These are phyloP conservation scores for Ardeotis arabs DNA, from an alignment of 2,113 vertebrate species.

Conservation along the genomic window DNA sequence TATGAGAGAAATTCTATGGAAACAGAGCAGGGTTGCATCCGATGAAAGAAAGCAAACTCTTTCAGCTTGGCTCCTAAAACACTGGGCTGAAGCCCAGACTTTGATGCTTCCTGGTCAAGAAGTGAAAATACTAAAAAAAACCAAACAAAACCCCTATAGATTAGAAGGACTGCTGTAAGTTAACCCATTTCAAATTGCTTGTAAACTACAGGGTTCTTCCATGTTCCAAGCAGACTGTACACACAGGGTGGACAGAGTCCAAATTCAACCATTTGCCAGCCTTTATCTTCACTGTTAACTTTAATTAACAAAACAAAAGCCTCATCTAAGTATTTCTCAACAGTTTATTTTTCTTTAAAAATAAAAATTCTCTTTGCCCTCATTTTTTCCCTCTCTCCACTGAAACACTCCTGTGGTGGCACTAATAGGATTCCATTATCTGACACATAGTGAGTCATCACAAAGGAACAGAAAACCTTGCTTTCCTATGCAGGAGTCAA, in stretches of 20 bases:
- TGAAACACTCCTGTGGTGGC: neutral
- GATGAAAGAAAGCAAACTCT: neutral
- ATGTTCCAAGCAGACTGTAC: neutral
- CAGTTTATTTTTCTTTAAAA: neutral
- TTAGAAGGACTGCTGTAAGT: neutral
- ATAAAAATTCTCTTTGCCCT: neutral
- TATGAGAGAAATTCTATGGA: neutral
- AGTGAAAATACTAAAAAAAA: constrained; percentile 6
- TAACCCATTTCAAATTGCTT: neutral
- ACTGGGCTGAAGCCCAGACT: neutral
- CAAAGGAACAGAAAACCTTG: constrained; percentile 40
- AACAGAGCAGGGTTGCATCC: neutral
- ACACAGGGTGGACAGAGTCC: neutral
- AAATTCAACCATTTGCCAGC: neutral
- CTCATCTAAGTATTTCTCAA: neutral
- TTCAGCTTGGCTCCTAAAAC: neutral
- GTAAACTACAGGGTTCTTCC: rapidly evolving
- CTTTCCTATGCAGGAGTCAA: constrained; percentile 21
- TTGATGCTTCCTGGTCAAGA: neutral
- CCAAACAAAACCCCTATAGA: neutral
- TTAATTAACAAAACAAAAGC: neutral
- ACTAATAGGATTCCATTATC: constrained; percentile 38
- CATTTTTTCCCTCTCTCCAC: neutral
- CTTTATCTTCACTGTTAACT: neutral
- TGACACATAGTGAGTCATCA: constrained; percentile 11